Conservation (phyloP, 2,113 vertebrate species). For the Hemicordylus capensis region DNA sequence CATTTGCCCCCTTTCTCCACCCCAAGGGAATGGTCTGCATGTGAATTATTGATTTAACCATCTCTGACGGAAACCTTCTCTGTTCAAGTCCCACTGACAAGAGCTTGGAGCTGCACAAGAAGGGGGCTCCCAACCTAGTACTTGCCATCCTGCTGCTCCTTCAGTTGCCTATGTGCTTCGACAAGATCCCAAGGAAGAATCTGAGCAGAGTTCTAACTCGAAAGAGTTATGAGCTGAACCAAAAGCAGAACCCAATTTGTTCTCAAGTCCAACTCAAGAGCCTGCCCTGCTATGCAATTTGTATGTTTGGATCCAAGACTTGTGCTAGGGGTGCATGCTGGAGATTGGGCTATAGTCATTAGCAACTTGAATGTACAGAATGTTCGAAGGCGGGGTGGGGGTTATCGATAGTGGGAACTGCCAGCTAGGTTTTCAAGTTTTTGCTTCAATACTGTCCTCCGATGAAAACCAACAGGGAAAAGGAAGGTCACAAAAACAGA, state of each 20-base stretch:
- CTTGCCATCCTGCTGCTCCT: conserved; percentile 48
- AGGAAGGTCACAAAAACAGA: not conserved
- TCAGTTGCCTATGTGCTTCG: conserved; percentile 37
- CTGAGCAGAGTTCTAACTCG: too few species aligned
- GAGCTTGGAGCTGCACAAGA: not conserved
- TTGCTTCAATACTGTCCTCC: not conserved
- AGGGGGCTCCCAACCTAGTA: not conserved
- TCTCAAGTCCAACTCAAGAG: not conserved
- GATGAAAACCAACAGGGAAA: not conserved
- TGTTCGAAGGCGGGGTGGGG: too few species aligned
- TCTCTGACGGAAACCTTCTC: not conserved
- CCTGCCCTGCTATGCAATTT: fast-evolving
- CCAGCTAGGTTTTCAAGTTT: not conserved
- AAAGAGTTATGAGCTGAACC: not conserved
- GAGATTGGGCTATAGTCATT: too few species aligned
- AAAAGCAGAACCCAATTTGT: not conserved
- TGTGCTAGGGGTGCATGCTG: fast-evolving
- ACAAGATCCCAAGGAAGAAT: conserved; percentile 48
- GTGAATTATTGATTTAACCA: not conserved
- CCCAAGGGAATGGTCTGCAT: too few species aligned
- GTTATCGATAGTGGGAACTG: conserved; percentile 24
- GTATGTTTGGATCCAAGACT: fast-evolving
- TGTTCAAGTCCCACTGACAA: not conserved
- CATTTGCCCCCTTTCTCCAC: too few species aligned
- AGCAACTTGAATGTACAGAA: too few species aligned